Evolutionary conservation across 2,113 vertebrate species (phyloP).

Genomic region (Corythornis madagascariensis): DNA sequence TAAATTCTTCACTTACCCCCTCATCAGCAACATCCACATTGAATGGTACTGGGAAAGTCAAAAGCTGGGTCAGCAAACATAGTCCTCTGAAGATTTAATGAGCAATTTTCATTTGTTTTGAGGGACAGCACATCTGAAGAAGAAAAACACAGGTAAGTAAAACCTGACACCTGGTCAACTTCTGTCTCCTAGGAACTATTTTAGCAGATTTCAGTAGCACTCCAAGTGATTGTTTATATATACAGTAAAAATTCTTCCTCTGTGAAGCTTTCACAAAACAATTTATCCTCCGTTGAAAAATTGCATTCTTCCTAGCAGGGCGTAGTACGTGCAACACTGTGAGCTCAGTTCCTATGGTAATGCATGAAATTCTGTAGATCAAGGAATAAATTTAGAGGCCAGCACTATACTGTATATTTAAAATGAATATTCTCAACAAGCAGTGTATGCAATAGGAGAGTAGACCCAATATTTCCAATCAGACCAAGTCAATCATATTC

Average conservation of each 20-base stretch:
- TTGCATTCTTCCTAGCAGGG: not conserved
- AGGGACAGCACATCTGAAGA: not conserved
- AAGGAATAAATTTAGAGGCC: not conserved
- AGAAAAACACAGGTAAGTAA: not conserved
- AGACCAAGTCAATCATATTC: not conserved
- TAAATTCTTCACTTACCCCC: not conserved
- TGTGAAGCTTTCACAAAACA: not conserved
- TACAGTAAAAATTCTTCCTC: not conserved
- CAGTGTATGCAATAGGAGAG: not conserved
- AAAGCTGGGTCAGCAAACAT: not conserved
- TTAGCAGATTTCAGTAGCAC: not conserved
- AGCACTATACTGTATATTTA: not conserved
- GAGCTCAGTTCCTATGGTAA: not conserved
- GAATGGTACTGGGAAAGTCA: not conserved
- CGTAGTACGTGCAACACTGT: not conserved
- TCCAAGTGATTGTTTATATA: not conserved
- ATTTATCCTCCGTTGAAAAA: not conserved
- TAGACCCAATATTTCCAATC: not conserved
- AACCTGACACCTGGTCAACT: not conserved
- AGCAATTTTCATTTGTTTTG: slow-evolving; percentile 11
- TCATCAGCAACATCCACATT: not conserved
- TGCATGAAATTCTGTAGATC: not conserved
- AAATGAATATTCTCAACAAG: not conserved
- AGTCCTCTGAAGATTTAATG: not conserved
- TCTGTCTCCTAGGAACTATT: not conserved